Base-by-base conservation (phyloP, 2,113 vertebrate genomes). In the Donacobius atricapilla region DNA sequence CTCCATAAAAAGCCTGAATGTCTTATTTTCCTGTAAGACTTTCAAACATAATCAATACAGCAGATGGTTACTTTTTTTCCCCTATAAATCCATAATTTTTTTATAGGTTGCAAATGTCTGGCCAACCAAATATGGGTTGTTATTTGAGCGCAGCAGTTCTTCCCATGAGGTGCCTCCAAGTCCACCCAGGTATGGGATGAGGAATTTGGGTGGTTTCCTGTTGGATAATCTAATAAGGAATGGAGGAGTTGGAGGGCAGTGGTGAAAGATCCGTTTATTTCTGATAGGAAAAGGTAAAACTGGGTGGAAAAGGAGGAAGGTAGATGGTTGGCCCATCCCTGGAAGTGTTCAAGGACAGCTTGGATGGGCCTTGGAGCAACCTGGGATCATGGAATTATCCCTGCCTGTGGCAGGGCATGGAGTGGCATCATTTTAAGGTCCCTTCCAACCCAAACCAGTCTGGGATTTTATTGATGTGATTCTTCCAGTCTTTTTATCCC, bases 101-200 rank as follows among this genome's bases (percentile, higher is more conserved):
- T 90, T 57, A 65, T 42, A 99, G 99, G 99, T 99, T 12, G 99
- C 99, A 40, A 98, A 98, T 30, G 98, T 99, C 45, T 99, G 99
- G 99, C 97, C 99, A 48, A 99, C 99, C 44, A 99, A 99, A 72
- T 99, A 99, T 66, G 99, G 99, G 75, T 97, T 99, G 94, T 95
- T 99, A 51, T 98, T 99, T 60, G 99, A 99, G 93, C 98, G 99
- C 83, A 99, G 98, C 97, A 98, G 97, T 95, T 97, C 98, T 60
- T 96, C 97, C 4, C 98, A 98, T 64, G 99, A 99, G 63, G 94
- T 98, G 58, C 98, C 98, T 73, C 97, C 98, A 37, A 98, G 98
- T 93, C 97, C 98, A 28, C 98, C 98, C 30, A 98, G 99, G 99
- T 99, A 97, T 25, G 89, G 45, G 45, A 33, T 3, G 30, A 75